A percentile compares a stretch with the other conserved stretches of the same genome.
Conservation (phyloP, 1,140 invertebrate species). For the Platyscapa corneri region DNA sequence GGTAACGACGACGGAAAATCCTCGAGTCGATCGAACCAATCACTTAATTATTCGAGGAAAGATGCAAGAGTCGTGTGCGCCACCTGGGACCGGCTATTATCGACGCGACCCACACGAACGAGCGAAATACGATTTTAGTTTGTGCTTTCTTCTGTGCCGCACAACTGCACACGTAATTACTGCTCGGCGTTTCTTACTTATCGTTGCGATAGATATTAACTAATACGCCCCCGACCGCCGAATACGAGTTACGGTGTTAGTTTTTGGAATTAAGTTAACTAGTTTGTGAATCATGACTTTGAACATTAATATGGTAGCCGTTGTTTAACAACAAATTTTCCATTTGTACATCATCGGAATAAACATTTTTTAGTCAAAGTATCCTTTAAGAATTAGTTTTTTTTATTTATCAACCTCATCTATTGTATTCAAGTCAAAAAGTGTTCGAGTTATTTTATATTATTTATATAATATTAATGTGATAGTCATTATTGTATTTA, state of each 20-base stretch:
- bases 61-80: neutral
- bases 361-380: neutral
- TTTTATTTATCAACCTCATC: too few relatives aligned
- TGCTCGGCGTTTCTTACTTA: neutral
- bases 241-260: neutral
- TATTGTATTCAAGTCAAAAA: too few relatives aligned
- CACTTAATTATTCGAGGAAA: neutral
- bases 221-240: neutral
- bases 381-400: too few relatives aligned
- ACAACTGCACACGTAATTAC: conserved; percentile 30
- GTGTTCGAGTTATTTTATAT: too few relatives aligned
- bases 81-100: conserved; percentile 12
- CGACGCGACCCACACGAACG: neutral
- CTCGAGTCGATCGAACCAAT: neutral
- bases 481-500: too few relatives aligned
- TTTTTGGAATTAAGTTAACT: neutral
- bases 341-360: neutral
- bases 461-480: too few relatives aligned
- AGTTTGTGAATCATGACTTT: neutral
- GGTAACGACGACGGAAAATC: conserved; percentile 30
- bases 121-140: neutral
- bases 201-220: neutral
- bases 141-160: neutral
- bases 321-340: too few relatives aligned
- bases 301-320: too few relatives aligned